Percentiles rank a stretch among this genome's conserved stretches.
Conservation (phyloP, 2,113 vertebrate species). For the Equus quagga region DNA sequence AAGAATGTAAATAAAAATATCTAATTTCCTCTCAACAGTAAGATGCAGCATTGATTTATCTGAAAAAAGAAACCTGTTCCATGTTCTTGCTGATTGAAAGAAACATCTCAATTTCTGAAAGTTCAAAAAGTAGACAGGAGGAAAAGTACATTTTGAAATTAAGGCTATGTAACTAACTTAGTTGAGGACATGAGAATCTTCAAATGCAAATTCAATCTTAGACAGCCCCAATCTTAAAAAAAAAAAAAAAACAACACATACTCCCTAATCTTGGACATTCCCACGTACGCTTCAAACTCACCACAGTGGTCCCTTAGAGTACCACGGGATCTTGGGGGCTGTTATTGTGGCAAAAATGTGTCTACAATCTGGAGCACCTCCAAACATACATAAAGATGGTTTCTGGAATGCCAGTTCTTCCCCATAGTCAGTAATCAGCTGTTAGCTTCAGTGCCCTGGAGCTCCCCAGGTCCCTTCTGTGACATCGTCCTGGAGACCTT, state of each 20-base stretch:
- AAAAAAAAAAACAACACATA: too few species aligned
- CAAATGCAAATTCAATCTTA: neutral
- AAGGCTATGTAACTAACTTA: neutral
- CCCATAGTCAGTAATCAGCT: neutral
- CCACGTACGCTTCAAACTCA: neutral
- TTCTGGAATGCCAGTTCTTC: neutral
- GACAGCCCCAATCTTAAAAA: neutral
- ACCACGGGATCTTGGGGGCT: neutral
- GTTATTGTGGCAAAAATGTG: neutral
- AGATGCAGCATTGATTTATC: neutral
- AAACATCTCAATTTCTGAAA: neutral
- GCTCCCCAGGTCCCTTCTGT: neutral
- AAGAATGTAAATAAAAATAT: neutral
- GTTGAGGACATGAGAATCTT: neutral
- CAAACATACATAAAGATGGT: accelerated
- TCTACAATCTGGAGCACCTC: neutral
- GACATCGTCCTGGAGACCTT: neutral
- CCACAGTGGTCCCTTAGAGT: neutral
- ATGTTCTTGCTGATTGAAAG: neutral
- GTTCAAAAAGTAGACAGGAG: neutral
- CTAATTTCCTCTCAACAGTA: neutral
- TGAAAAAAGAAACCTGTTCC: neutral
- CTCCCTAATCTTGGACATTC: neutral
- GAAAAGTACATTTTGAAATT: neutral
- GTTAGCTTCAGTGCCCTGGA: accelerated